A percentile compares a stretch with the other conserved stretches of the same genome.
These are phyloP conservation scores for Rhinichthys osculus DNA, from an alignment of 2,797 vertebrate genomes.

Conservation along the genomic window DNA sequence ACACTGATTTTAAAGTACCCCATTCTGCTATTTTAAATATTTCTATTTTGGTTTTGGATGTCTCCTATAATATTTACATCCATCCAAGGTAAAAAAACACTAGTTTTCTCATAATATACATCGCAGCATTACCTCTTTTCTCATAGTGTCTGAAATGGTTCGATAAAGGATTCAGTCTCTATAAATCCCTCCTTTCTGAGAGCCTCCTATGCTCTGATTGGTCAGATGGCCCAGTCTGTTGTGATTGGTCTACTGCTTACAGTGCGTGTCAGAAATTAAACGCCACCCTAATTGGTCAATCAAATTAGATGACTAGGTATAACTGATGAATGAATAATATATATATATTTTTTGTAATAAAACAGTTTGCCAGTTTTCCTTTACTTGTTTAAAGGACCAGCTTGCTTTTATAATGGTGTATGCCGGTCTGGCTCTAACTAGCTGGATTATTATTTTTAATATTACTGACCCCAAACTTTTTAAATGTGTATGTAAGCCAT, in stretches of 20 bases:
- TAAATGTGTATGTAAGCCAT: neutral
- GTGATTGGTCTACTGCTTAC: neutral
- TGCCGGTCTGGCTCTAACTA: neutral
- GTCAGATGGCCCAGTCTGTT: neutral
- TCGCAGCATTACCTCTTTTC: neutral
- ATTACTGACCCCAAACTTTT: neutral
- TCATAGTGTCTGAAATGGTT: neutral
- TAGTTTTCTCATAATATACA: neutral
- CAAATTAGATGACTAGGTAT: neutral
- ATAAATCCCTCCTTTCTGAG: neutral
- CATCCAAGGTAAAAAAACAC: neutral
- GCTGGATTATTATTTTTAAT: neutral
- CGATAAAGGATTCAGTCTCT: neutral
- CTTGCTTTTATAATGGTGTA: neutral
- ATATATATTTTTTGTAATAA: no score
- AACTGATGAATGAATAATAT: neutral
- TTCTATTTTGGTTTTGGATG: neutral
- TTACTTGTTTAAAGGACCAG: neutral
- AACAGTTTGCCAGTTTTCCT: neutral
- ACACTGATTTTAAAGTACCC: neutral
- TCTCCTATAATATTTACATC: neutral
- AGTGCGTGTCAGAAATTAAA: neutral
- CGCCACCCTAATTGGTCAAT: neutral
- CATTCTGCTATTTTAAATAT: neutral
- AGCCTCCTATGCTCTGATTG: neutral